phyloP scores from a whole-genome alignment of 2,113 vertebrate genomes.

The Larimichthys polyactis region DNA sequence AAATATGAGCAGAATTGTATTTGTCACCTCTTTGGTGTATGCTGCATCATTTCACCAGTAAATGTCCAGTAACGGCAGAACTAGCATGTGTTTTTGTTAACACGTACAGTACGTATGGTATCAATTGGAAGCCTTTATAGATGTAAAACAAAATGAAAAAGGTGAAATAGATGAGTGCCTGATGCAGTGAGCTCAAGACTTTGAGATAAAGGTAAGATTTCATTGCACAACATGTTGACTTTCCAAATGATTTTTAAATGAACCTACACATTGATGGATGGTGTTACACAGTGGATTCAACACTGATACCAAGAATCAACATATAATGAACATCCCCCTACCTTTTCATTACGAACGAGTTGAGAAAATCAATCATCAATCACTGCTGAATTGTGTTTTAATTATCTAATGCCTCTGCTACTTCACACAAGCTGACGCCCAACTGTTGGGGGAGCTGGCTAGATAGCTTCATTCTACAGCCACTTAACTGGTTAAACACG shows the following conservation, averaged over 20 bases:
- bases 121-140: background rate
- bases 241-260: constrained; percentile 42
- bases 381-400: constrained; percentile 71
- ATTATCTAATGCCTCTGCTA: constrained; percentile 68
- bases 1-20: background rate
- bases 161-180: background rate
- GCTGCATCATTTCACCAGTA: background rate
- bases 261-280: constrained; percentile 66
- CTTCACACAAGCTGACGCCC: constrained; percentile 54
- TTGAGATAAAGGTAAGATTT: background rate
- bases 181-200: background rate
- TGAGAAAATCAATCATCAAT: constrained; percentile 76
- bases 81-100: background rate
- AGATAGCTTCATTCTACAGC: constrained; percentile 48
- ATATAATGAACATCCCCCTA: constrained; percentile 70
- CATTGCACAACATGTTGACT: background rate
- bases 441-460: constrained; percentile 41
- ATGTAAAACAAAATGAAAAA: background rate
- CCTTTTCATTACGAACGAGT: constrained; percentile 68
- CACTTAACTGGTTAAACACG: constrained; percentile 72
- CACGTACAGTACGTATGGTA: background rate
- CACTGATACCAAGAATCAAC: constrained; percentile 63
- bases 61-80: background rate
- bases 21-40: background rate
- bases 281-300: constrained; percentile 58